Base-by-base conservation (phyloP, 2,113 vertebrate species). In the Mormoops blainvillei region DNA sequence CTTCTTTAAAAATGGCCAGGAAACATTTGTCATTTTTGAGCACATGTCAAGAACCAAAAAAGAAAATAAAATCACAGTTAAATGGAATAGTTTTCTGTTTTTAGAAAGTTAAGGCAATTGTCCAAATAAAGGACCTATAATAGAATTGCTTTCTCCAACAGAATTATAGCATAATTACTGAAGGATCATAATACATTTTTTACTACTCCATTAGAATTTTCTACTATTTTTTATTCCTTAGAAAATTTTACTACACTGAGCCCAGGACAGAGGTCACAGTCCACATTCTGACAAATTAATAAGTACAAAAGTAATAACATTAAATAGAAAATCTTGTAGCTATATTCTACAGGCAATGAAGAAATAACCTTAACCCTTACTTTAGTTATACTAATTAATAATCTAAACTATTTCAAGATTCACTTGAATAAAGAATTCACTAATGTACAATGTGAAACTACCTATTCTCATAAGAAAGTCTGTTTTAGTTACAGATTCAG, bases 111-210 rank as follows among this genome's bases (percentile, higher is more conserved):
- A 95, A 78, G 82, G 14, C 14, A 84, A 89, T 2, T 87, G 45
- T 65, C 26, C 94, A 14, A 87, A 86, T 93, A 94, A 78, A 65
- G 54, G 14, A 1, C 10, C 52, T 86, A 38, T 63, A 93, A 91
- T 54, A 95, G 43, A 94, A 97, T 38, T 76, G 74, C 74, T 89
- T 94, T 87, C 68, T 87, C 50, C 33, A 71, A 58, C 20, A 94
- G 54, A 94, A 94, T 96, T 89, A 87, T 67, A 82, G 70, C 38
- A 56, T 87, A 95, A 96, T 95, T 93, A 89, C 15, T 26, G 22
- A 83, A 20, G 14, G 22, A 2, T 12, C 19, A 68, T 96, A 94
- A 61, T 89, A 22, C 92, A 83, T 81, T 95, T 97, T 87, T 76
- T 76, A 70, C 2, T 91, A 28, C 31, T 91, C 48, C 77, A 12